Evolutionary conservation across 2,888 invertebrate species (phyloP), one percentile per base, ranked within the genome.

Genomic region (Orthosia incerta): DNA sequence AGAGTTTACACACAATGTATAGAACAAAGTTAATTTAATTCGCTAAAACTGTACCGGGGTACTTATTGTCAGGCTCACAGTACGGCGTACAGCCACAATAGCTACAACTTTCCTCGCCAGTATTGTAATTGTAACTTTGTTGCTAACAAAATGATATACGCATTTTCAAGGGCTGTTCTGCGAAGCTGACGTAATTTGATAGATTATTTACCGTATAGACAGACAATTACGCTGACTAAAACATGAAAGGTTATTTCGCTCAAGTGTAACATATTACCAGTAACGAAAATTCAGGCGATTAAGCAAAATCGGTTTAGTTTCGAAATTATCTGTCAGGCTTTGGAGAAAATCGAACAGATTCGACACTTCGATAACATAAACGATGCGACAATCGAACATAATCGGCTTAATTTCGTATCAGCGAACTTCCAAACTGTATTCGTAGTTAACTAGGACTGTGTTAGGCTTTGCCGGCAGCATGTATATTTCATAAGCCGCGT

Each of bases 401-500:
- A 80, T 83, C 83, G 64, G 70, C 60, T 83, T 79, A 67, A 70
- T 68, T 60, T 65, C 16, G 50, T 56, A 67, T 59, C 73, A 67
- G 45, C 16, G 16, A 70, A 71, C 26, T 57, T 61, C 31, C 20
- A 53, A 83, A 67, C 74, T 61, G 79, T 59, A 26, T 56, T 64
- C 45, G 13, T 61, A 53, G 65, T 26, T 23, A 67, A 67, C 56
- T 79, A 70, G 63, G 46, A 20, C 65, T 56, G 13, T 7, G 65
- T 70, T 56, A 57, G 13, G 59, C 66, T 48, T 31, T 57, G 18
- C 5, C 26, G n/a, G 23, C 77, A n/a, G 39, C 70, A 71, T 82
- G 72, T 66, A 82, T 82, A 80, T 77, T 80, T 68, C 74, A 80
- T 83, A 84, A 82, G 79, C 71, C 45, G 64, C 64, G 64, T 85